Conservation (phyloP, 2,888 invertebrate species). For the Heliconius cydno region DNA sequence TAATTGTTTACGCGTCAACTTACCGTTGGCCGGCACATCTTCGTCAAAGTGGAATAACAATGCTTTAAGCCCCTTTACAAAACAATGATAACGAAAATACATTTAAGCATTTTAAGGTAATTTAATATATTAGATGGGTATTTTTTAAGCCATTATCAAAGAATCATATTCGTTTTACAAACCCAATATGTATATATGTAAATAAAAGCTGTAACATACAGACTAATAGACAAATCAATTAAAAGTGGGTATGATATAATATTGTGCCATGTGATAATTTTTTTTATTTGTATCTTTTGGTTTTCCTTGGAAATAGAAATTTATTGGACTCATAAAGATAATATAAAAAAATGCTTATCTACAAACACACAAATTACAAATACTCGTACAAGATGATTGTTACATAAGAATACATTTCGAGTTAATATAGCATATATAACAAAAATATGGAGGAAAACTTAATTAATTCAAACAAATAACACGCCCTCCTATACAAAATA, state of each 20-base stretch:
- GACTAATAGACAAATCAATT: background rate
- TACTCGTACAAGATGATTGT: conserved; percentile 13
- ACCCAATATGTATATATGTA: background rate
- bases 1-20: background rate
- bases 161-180: too few species aligned
- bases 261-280: background rate
- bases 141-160: background rate
- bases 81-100: background rate
- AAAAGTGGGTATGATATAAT: background rate
- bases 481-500: conserved; percentile 62
- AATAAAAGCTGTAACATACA: background rate
- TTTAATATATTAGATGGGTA: background rate
- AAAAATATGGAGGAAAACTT: conserved; percentile 58
- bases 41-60: background rate
- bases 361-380: background rate
- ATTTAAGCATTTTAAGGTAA: background rate
- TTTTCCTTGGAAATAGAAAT: background rate
- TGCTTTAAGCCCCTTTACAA: background rate
- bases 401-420: conserved; percentile 26
- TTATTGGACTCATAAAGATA: background rate
- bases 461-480: conserved; percentile 64
- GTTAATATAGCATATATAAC: conserved; percentile 45
- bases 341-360: background rate
- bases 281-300: background rate
- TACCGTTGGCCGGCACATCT: background rate